phyloP scores from a whole-genome alignment of 1,140 invertebrate genomes.

The Bombus difficillimus region DNA sequence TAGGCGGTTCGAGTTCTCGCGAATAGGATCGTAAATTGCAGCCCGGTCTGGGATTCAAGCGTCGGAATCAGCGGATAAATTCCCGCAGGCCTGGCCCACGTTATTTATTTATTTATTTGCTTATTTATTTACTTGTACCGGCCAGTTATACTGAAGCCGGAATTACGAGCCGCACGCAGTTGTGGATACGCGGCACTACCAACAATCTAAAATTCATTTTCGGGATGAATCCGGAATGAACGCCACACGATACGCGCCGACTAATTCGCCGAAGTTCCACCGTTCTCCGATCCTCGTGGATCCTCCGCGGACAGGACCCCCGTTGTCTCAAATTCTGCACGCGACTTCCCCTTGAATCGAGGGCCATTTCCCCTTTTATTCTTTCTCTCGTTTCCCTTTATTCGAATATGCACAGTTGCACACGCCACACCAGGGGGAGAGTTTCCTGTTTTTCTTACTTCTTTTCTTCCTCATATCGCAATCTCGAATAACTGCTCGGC shows the following conservation, averaged over 20 bases:
- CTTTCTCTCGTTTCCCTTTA: too few relatives aligned
- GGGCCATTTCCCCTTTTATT: too few relatives aligned
- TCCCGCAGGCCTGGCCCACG: constrained; percentile 7
- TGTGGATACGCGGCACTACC: constrained; percentile 36
- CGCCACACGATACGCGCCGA: not conserved
- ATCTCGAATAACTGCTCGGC: too few relatives aligned
- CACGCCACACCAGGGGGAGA: too few relatives aligned
- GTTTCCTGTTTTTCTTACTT: not conserved
- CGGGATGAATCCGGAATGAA: constrained; percentile 62
- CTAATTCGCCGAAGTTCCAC: not conserved
- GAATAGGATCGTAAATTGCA: constrained; percentile 40
- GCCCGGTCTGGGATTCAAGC: constrained; percentile 25
- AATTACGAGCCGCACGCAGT: constrained; percentile 48
- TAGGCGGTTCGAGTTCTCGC: not conserved
- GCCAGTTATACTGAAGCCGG: not conserved
- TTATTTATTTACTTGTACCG: constrained; percentile 61
- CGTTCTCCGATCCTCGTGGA: not conserved
- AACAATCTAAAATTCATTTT: constrained; percentile 67
- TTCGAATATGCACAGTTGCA: too few relatives aligned
- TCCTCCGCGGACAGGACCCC: not conserved
- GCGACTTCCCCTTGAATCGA: too few relatives aligned
- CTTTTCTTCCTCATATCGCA: not conserved
- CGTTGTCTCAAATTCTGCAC: too few relatives aligned
- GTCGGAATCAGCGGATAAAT: constrained; percentile 56
- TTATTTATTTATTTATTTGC: constrained; percentile 65